Conservation (phyloP, 1,140 invertebrate species). For the Bombus affinis region DNA sequence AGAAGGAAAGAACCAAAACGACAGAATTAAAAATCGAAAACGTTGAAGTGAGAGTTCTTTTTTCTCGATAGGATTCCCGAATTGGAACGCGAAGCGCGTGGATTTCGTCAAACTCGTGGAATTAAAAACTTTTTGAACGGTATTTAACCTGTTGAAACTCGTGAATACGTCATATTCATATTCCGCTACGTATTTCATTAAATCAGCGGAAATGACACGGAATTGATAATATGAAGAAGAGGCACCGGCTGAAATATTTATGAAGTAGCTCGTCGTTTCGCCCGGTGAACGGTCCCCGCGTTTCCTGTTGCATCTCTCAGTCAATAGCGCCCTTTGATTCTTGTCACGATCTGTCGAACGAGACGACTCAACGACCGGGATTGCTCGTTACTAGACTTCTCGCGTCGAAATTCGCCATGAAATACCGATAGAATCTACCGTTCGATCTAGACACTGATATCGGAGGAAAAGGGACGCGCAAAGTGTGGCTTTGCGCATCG, state of each 20-base stretch:
- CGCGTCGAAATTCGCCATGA: slow-evolving; percentile 8
- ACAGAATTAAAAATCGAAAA: neutral
- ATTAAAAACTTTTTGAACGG: neutral
- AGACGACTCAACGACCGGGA: slow-evolving; percentile 58
- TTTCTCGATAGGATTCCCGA: neutral
- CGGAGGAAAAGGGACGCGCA: neutral
- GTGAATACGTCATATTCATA: neutral
- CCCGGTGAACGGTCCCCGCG: neutral
- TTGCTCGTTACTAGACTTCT: slow-evolving; percentile 49
- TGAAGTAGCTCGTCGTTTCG: slow-evolving; percentile 10
- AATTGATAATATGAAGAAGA: neutral
- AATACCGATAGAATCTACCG: neutral
- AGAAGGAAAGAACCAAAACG: neutral
- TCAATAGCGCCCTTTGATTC: slow-evolving; percentile 34
- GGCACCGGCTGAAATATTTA: slow-evolving; percentile 26
- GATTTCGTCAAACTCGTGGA: neutral
- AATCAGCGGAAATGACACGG: neutral
- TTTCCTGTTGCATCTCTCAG: slow-evolving; percentile 24
- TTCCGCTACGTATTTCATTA: neutral
- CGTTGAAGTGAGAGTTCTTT: neutral
- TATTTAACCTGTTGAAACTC: slow-evolving; percentile 29
- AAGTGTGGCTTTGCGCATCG: neutral
- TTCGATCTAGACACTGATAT: neutral
- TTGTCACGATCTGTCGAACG: slow-evolving; percentile 59
- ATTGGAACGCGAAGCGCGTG: neutral